Evolutionary conservation across 1,140 invertebrate species (phyloP).

Genomic region (Drosophila funebris): DNA sequence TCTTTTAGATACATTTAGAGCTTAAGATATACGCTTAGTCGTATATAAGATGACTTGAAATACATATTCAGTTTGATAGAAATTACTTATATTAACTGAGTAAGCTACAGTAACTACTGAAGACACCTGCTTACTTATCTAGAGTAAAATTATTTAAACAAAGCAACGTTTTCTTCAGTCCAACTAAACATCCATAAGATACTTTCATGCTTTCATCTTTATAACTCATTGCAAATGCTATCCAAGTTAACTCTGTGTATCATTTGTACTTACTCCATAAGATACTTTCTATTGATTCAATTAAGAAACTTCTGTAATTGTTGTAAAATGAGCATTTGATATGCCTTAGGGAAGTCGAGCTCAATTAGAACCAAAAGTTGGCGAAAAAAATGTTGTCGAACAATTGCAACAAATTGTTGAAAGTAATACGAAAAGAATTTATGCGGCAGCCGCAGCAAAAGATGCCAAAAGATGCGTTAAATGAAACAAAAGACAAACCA

Average conservation of each 20-base stretch:
- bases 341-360: neutral
- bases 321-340: slow-evolving; percentile 15
- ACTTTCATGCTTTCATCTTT: too few relatives aligned
- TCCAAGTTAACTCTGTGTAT: too few relatives aligned
- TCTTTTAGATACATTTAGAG: neutral
- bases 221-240: too few relatives aligned
- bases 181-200: too few relatives aligned
- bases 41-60: neutral
- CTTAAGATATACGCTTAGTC: neutral
- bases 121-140: too few relatives aligned
- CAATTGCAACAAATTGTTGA: slow-evolving; percentile 59
- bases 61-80: too few relatives aligned
- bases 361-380: slow-evolving; percentile 28
- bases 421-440: slow-evolving; percentile 67
- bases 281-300: neutral
- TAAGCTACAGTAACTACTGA: too few relatives aligned
- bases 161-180: too few relatives aligned
- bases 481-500: slow-evolving; percentile 57
- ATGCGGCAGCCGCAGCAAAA: slow-evolving; percentile 30
- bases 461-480: slow-evolving; percentile 16
- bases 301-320: neutral
- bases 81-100: too few relatives aligned
- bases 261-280: neutral
- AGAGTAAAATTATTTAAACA: too few relatives aligned
- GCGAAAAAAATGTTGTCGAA: slow-evolving; percentile 11